A percentile compares a stretch with the other conserved stretches of the same genome.
phyloP scores from a whole-genome alignment of 2,113 vertebrate species.

The Odocoileus hemionus region DNA sequence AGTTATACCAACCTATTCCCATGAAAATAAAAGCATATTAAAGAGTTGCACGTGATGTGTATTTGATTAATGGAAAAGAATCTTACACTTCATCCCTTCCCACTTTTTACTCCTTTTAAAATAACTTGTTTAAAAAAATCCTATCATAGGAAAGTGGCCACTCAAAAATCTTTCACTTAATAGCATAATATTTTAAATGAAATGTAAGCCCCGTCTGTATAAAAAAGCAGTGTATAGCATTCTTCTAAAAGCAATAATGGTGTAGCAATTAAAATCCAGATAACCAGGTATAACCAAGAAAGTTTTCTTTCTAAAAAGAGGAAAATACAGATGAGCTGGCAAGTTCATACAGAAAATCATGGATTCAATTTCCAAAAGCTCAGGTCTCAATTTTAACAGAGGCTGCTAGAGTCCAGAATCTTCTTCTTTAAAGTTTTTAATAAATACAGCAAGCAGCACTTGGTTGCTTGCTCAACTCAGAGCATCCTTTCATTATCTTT shows the following conservation, averaged over 20 bases:
- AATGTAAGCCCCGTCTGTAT: not conserved
- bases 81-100: not conserved
- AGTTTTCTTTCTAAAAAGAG: not conserved
- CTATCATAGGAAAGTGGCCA: not conserved
- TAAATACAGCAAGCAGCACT: not conserved
- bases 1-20: not conserved
- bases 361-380: not conserved
- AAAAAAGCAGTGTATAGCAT: not conserved
- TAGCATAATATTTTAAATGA: not conserved
- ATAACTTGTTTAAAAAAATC: not conserved
- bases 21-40: not conserved
- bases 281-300: not conserved
- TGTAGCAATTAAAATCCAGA: not conserved
- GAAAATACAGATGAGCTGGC: not conserved
- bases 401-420: not conserved
- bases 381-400: not conserved
- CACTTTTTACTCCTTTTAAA: not conserved
- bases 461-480: not conserved
- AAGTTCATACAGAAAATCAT: not conserved
- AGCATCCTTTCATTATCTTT: conserved; percentile 33
- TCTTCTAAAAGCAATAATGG: not conserved
- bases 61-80: not conserved
- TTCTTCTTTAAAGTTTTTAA: not conserved
- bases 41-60: not conserved
- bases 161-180: not conserved